Evolutionary conservation across 2,888 invertebrate species (phyloP).

Genomic region (Dysmachus trigonus): DNA sequence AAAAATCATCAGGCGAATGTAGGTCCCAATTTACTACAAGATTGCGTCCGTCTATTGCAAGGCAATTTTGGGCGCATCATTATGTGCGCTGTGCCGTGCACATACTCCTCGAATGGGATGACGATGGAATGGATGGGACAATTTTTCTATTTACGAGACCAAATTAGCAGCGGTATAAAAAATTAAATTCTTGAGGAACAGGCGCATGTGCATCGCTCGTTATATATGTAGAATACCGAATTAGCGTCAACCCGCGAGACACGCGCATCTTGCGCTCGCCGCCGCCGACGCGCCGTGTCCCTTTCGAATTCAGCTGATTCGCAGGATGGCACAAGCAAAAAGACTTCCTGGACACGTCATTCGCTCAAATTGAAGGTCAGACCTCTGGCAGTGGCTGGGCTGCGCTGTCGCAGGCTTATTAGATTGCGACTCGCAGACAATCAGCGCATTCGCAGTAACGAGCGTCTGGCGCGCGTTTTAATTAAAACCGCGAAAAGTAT

Average conservation of each 20-base stretch:
- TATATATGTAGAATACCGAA: not conserved
- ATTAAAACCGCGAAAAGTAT: slow-evolving; percentile 18
- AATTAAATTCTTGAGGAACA: not conserved
- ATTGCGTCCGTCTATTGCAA: slow-evolving; percentile 10
- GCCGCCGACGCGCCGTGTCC: not conserved
- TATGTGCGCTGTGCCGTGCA: not conserved
- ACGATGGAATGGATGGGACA: not conserved
- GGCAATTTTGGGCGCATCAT: slow-evolving; percentile 19
- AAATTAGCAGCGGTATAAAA: not conserved
- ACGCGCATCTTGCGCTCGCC: not conserved
- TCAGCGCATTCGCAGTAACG: not conserved
- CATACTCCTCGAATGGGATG: not conserved
- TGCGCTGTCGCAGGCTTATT: slow-evolving; percentile 27
- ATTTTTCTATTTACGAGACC: slow-evolving; percentile 31
- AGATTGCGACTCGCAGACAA: slow-evolving; percentile 31
- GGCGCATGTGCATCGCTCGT: not conserved
- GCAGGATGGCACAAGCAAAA: slow-evolving; percentile 22
- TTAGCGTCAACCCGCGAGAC: not conserved
- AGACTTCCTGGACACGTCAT: not conserved
- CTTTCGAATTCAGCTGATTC: slow-evolving; percentile 30
- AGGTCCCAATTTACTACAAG: slow-evolving; percentile 31
- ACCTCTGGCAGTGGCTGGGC: not conserved
- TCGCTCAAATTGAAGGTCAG: slow-evolving; percentile 22
- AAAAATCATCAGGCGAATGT: slow-evolving; percentile 18
- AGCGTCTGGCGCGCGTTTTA: slow-evolving; percentile 40